Evolutionary conservation across 2,888 invertebrate species (phyloP), one percentile per base, ranked within the genome.

Genomic region (Listrodromus nycthemerus): DNA sequence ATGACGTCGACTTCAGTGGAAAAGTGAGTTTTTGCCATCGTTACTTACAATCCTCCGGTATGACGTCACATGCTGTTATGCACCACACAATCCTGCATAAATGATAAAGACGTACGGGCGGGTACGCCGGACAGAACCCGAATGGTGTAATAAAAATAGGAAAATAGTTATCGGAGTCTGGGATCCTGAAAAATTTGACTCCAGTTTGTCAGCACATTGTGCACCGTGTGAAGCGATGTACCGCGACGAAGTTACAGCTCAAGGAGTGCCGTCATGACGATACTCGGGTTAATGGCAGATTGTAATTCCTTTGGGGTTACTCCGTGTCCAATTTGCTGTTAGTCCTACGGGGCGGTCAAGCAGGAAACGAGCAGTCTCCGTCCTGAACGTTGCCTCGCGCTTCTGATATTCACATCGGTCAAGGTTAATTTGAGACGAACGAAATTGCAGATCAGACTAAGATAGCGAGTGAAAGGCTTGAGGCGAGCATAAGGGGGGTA

Each of bases 341-440:
- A n/a, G 45, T 66, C 58, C 10, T 48, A 48, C 41, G 55, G 75
- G 50, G 55, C 70, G 70, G 79, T 83, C 83, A 83, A 83, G 85
- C 85, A 86, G 86, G 85, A 86, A 86, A 83, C 83, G 85, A 85
- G 80, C 85, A 85, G 85, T 84, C 84, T 83, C 65, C 82, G 73
- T 77, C 45, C 7, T 80, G 37, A 70, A 37, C 75, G 30, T 74
- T 58, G 66, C 80, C 80, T 77, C 82, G 74, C 66, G 75, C 45
- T 69, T 78, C 70, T 73, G 67, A 85, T 83, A 80, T 80, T 80
- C 78, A 71, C 83, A 65, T 75, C 71, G 75, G 71, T 55, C 52
- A 69, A 78, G 37, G 78, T 80, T 33, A 65, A 82, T 52, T 73
- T 48, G 63, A 76, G 71, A 67, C 58, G 69, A 27, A 70, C 48